These are phyloP conservation scores for Poeciliopsis prolifica DNA, from an alignment of 2,113 vertebrate genomes.

Conservation along the genomic window DNA sequence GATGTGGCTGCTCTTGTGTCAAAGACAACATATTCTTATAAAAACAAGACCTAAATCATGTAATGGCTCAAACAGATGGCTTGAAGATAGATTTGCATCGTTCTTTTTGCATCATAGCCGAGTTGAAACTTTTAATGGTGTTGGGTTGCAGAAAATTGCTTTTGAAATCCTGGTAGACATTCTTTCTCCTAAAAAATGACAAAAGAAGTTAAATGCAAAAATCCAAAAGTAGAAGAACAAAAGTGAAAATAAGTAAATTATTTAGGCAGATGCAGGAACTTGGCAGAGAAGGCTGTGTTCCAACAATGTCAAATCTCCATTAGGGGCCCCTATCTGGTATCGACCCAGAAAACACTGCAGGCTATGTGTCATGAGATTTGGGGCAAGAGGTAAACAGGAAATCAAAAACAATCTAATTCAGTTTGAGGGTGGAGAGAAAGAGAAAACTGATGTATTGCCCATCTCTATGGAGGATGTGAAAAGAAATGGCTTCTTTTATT, in stretches of 20 bases:
- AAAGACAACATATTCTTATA: conserved; percentile 29
- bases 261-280: conserved; percentile 21
- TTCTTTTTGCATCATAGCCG: conserved; percentile 42
- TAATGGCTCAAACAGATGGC: conserved; percentile 38
- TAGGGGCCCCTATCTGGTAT: conserved; percentile 50
- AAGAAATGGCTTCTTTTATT: conserved; percentile 53
- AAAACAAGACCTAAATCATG: conserved; percentile 40
- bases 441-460: conserved; percentile 46
- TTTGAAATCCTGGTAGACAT: conserved; percentile 1
- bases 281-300: conserved; percentile 27
- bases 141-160: background rate
- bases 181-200: conserved; percentile 18
- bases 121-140: conserved; percentile 29
- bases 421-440: conserved; percentile 57
- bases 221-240: conserved; percentile 5
- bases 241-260: conserved; percentile 21
- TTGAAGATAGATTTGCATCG: conserved; percentile 22
- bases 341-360: conserved; percentile 55
- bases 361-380: conserved; percentile 50
- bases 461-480: conserved; percentile 23
- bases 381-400: conserved; percentile 68
- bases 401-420: conserved; percentile 73
- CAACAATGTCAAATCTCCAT: conserved; percentile 46
- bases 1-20: conserved; percentile 47
- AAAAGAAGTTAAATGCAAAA: conserved; percentile 16